phyloP scores from a whole-genome alignment of 1,140 invertebrate genomes.

The Battus philenor region DNA sequence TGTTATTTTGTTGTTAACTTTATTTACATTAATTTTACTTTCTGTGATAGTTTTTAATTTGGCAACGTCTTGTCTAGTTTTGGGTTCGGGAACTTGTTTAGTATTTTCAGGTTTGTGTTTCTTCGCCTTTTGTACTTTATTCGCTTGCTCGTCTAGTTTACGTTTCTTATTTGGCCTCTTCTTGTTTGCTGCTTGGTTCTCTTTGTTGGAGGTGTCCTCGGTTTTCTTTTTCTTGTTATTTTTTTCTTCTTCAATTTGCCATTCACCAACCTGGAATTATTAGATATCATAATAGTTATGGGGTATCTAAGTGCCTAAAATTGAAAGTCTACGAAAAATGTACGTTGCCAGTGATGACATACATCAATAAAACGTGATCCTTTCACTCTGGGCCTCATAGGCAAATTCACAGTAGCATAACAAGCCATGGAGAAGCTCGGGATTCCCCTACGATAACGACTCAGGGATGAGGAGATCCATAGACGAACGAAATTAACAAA shows the following conservation, averaged over 20 bases:
- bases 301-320: too few species aligned
- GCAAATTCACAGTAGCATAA: too few species aligned
- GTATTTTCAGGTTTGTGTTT: conserved; percentile 19
- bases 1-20: conserved; percentile 14
- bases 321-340: too few species aligned
- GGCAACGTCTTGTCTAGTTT: conserved; percentile 17
- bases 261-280: conserved; percentile 22
- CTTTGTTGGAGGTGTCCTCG: conserved; percentile 24
- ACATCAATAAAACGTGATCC: too few species aligned
- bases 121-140: conserved; percentile 20
- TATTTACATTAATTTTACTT: conserved; percentile 7
- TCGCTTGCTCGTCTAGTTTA: conserved; percentile 19
- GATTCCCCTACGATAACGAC: too few species aligned
- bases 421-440: too few species aligned
- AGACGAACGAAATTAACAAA: too few species aligned
- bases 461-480: too few species aligned
- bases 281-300: too few species aligned
- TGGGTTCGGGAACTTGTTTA: conserved; percentile 10
- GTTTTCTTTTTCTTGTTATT: conserved; percentile 24
- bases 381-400: too few species aligned
- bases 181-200: conserved; percentile 32
- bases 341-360: too few species aligned
- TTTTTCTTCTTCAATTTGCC: conserved; percentile 44
- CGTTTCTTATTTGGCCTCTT: conserved; percentile 19
- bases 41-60: conserved; percentile 10